A percentile compares a stretch with the other conserved stretches of the same genome.
phyloP scores from a whole-genome alignment of 92 coral and sea anemone genomes.

The Desmophyllum pertusum region DNA sequence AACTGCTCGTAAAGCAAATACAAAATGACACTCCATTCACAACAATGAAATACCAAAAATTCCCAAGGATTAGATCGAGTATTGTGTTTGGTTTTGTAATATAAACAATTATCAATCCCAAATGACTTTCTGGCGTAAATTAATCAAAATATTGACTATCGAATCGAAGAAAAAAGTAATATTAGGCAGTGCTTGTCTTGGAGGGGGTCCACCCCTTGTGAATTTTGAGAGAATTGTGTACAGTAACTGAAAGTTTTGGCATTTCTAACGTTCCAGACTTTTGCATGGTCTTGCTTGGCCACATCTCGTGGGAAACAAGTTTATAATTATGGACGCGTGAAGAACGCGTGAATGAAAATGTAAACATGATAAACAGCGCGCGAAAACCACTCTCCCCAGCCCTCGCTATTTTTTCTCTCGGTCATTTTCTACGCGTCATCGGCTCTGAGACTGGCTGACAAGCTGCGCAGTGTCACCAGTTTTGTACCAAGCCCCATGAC shows the following conservation, averaged over 20 bases:
- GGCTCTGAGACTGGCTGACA: background rate
- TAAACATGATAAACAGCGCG: background rate
- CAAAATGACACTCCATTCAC: slow-evolving; percentile 24
- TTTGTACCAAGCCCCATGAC: too few relatives aligned
- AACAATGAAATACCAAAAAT: slow-evolving; percentile 72
- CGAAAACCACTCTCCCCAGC: background rate
- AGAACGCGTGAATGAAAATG: background rate
- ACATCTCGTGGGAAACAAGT: background rate
- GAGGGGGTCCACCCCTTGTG: slow-evolving; percentile 38
- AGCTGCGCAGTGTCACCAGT: background rate
- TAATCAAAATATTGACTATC: slow-evolving; percentile 53
- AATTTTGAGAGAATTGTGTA: slow-evolving; percentile 10
- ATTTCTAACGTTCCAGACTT: slow-evolving; percentile 17
- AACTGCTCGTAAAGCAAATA: slow-evolving; percentile 7
- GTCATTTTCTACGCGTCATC: background rate
- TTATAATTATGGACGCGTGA: background rate
- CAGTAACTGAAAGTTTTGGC: background rate
- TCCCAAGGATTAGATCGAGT: slow-evolving; percentile 51
- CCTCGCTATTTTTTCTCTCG: background rate
- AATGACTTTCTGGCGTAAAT: slow-evolving; percentile 58
- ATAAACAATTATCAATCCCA: slow-evolving; percentile 55
- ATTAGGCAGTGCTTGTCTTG: slow-evolving; percentile 29
- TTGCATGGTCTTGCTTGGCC: background rate
- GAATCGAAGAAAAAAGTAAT: slow-evolving; percentile 7
- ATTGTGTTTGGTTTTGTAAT: slow-evolving; percentile 40